Evolutionary conservation across 1,140 invertebrate genomes (phyloP), one percentile per base, ranked within the genome.

Genomic region (Daktulosphaira vitifoliae): DNA sequence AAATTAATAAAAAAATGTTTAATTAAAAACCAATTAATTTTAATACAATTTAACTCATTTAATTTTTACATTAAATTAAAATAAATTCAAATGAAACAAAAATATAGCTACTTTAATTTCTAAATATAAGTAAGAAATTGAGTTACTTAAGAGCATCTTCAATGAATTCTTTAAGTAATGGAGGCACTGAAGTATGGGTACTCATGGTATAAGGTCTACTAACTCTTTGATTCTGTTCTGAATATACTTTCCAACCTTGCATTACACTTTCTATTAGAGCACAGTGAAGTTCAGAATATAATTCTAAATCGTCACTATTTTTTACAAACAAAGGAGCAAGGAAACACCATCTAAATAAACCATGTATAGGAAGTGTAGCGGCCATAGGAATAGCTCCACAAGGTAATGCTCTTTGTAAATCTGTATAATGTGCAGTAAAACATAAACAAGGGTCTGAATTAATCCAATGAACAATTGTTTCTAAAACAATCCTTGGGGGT

Each of bases 381-480:
- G 87, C 83, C 87, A 90, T 90, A 0, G 87, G 83, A 66, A 90
- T 89, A 3, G 85, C 84, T 16, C 87, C 87, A 39, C 78, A 81
- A 0, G 88, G 87, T 25, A 90, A 71, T 5, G 83, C 79, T 16
- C 83, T 78, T 68, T 84, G 83, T 59, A 72, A 66, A 65, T 73
- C 71, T 23, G 82, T 83, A 67, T 80, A 76, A 67, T 89, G 79
- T 1, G 87, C 83, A 9, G 85, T 84, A 66, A 85, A 79, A 68
- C 87, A 83, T 6, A 90, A 72, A 65, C 79, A 78, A 33, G 56
- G 56, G 29, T 62, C 56, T 46, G 56, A 62, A 48, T 29, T 48
- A 6, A 62, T 62, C 56, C 56, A 62, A 1, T 2, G 42, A 18
- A 62, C 62, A 39, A 52, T 15, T 38, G 46, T 85, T 80, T 33